phyloP scores from a whole-genome alignment of 1,140 invertebrate genomes.

The Antheraea pernyi region DNA sequence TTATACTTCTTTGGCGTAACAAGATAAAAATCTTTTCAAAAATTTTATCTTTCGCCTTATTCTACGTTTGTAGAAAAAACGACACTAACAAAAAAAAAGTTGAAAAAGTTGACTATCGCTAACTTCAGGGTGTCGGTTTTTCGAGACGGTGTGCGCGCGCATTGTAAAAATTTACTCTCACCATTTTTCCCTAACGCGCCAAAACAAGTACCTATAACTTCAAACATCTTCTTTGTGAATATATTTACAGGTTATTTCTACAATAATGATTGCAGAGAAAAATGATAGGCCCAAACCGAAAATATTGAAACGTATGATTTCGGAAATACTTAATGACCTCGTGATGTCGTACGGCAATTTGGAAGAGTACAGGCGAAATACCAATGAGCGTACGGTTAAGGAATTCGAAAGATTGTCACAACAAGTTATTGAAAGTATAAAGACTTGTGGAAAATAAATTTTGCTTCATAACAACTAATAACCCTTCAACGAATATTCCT shows the following conservation, averaged over 20 bases:
- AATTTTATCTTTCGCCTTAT: too few relatives aligned
- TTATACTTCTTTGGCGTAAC: too few relatives aligned
- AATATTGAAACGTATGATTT: constrained; percentile 30
- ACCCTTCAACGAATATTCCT: too few relatives aligned
- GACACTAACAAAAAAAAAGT: too few relatives aligned
- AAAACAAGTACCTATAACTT: too few relatives aligned
- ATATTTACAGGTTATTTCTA: constrained; percentile 28
- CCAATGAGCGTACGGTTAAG: constrained; percentile 28
- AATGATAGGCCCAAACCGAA: constrained; percentile 30
- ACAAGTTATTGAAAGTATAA: constrained; percentile 34
- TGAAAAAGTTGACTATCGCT: too few relatives aligned
- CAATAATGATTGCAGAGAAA: constrained; percentile 38
- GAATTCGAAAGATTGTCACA: constrained; percentile 42
- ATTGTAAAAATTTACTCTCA: too few relatives aligned
- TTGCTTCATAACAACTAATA: background rate
- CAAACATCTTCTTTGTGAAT: background rate
- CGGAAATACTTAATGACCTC: constrained; percentile 39
- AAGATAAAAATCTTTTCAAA: too few relatives aligned
- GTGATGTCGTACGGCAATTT: constrained; percentile 39
- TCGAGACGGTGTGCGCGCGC: too few relatives aligned
- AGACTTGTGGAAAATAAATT: constrained; percentile 36
- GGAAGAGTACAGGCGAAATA: constrained; percentile 32
- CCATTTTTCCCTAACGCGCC: too few relatives aligned
- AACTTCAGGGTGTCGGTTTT: too few relatives aligned
- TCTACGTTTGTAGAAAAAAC: too few relatives aligned